Percentiles rank a stretch among this genome's conserved stretches.
Evolutionary conservation across 37 sponge, comb jelly and placozoan genomes (phyloP).

Genomic region (Agelas oroides): DNA sequence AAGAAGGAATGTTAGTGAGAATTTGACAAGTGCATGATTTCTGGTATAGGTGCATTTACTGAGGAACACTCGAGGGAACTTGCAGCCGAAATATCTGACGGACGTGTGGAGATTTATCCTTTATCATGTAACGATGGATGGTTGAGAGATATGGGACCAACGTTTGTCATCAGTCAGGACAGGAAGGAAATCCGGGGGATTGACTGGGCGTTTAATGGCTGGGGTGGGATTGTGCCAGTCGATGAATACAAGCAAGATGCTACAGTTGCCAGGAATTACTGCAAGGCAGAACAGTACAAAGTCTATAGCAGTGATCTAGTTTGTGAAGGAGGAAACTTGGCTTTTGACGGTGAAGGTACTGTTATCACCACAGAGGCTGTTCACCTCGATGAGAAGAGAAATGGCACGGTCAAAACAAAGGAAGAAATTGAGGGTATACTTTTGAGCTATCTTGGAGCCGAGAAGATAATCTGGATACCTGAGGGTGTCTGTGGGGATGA

Average conservation of each 20-base stretch:
- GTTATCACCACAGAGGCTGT: slow-evolving; percentile 28
- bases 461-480: slow-evolving; percentile 20
- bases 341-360: slow-evolving; percentile 30
- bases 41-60: neutral
- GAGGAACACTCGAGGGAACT: neutral
- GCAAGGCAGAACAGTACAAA: neutral
- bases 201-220: slow-evolving; percentile 12
- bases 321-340: slow-evolving; percentile 27
- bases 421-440: slow-evolving; percentile 7
- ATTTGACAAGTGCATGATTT: too few species aligned
- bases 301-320: neutral
- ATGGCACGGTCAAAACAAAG: slow-evolving; percentile 4
- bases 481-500: slow-evolving; percentile 17
- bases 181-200: slow-evolving; percentile 5
- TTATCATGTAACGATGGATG: neutral
- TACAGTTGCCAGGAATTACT: neutral
- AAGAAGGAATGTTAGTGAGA: too few species aligned
- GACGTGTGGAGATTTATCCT: neutral
- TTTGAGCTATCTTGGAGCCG: neutral
- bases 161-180: slow-evolving; percentile 1
- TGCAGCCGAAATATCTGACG: neutral
- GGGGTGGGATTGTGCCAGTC: neutral
- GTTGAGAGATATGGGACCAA: slow-evolving; percentile 18
- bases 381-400: slow-evolving; percentile 1
- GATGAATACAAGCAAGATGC: neutral